phyloP scores from a whole-genome alignment of 2,113 vertebrate species.

The Phoxinus phoxinus region DNA sequence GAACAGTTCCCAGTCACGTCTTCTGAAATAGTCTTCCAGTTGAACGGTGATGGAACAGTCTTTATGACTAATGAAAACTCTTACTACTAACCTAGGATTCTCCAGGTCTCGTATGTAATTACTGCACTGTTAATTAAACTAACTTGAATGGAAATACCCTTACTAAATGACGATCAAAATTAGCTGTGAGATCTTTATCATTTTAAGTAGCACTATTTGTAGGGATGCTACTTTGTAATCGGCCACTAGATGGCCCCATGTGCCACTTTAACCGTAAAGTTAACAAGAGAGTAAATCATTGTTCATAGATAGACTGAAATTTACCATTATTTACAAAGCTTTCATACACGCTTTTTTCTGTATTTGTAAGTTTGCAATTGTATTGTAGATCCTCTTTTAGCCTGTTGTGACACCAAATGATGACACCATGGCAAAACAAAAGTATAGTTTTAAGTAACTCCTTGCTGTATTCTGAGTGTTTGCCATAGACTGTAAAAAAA shows the following conservation, averaged over 20 bases:
- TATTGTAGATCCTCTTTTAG: not conserved
- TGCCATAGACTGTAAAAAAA: not conserved
- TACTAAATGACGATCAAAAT: not conserved
- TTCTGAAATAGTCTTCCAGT: not conserved
- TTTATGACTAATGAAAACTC: not conserved
- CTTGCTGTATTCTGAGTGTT: not conserved
- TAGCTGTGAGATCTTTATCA: not conserved
- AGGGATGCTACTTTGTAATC: not conserved
- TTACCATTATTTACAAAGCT: not conserved
- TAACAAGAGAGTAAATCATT: not conserved
- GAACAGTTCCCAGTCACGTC: not conserved
- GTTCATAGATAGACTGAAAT: not conserved
- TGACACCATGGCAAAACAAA: not conserved
- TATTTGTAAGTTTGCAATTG: not conserved
- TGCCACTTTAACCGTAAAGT: not conserved
- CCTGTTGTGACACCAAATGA: not conserved
- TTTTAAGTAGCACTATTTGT: not conserved
- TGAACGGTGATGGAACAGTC: not conserved
- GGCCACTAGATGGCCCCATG: constrained; percentile 28
- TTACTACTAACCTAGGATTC: not conserved
- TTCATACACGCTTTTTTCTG: not conserved
- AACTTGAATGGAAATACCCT: not conserved
- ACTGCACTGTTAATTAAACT: not conserved
- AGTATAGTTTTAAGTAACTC: not conserved
- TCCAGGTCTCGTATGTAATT: not conserved